phyloP scores from a whole-genome alignment of 2,113 vertebrate species.

The Pluvialis apricaria region DNA sequence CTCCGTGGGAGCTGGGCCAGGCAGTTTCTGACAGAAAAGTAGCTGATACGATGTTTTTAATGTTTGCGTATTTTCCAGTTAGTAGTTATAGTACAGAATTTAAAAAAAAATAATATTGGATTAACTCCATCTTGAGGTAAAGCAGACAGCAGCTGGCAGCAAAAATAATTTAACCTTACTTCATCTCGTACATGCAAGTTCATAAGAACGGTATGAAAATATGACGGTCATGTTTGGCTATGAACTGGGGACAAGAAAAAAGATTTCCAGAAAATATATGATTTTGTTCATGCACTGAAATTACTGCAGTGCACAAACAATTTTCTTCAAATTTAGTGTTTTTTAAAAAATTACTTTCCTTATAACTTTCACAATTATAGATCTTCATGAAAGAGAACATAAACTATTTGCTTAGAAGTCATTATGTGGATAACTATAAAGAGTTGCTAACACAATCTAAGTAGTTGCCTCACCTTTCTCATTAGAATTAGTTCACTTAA shows the following conservation, averaged over 20 bases:
- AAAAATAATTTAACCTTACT: neutral
- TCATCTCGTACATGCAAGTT: neutral
- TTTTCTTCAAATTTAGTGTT: neutral
- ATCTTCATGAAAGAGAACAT: neutral
- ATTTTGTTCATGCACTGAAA: neutral
- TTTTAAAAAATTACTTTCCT: neutral
- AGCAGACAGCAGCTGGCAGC: neutral
- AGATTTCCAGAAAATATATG: neutral
- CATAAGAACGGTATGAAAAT: neutral
- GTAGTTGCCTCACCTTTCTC: neutral
- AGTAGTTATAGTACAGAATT: neutral
- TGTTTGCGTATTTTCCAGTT: neutral
- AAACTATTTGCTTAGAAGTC: neutral
- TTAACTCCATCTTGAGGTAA: neutral
- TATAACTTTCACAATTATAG: neutral
- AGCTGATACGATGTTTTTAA: neutral
- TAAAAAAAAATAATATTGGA: neutral
- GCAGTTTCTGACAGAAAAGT: neutral
- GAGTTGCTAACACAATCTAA: neutral
- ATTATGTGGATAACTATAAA: neutral
- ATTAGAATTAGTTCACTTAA: neutral
- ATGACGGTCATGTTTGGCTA: neutral
- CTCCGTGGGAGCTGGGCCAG: neutral
- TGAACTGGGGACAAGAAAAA: neutral
- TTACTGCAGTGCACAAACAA: neutral